Percentiles rank a stretch among this genome's conserved stretches.
These are phyloP conservation scores for Mugil cephalus DNA, from an alignment of 2,113 vertebrate species.

Conservation along the genomic window DNA sequence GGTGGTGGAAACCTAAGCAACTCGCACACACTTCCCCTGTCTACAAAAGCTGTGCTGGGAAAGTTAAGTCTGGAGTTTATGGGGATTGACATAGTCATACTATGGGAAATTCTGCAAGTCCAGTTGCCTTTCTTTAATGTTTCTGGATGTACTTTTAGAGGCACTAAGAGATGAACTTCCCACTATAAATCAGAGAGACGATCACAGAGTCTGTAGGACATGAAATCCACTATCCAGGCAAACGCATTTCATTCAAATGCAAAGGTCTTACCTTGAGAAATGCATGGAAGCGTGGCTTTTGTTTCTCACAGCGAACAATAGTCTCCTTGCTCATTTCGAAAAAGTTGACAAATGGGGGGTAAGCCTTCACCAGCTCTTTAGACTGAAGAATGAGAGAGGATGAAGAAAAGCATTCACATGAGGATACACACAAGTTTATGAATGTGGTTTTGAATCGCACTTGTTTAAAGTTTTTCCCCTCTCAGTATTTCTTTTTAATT, in stretches of 20 bases:
- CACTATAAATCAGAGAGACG: too few species aligned
- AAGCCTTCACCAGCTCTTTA: conserved; percentile 94
- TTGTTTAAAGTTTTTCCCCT: too few species aligned
- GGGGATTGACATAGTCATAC: too few species aligned
- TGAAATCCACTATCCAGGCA: too few species aligned
- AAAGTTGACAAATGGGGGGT: conserved; percentile 98
- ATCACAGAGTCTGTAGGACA: too few species aligned
- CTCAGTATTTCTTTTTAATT: too few species aligned
- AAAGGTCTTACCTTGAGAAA: conserved; percentile 91
- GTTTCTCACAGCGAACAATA: conserved; percentile 95
- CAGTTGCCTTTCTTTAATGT: too few species aligned
- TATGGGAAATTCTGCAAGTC: too few species aligned
- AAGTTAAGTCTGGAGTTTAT: too few species aligned
- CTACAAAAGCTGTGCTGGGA: too few species aligned
- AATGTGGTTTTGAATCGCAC: neutral
- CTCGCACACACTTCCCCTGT: neutral
- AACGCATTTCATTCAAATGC: neutral
- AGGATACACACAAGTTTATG: neutral
- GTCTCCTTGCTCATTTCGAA: conserved; percentile 99
- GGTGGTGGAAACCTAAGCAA: neutral
- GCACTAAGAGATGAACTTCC: too few species aligned
- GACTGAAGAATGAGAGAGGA: conserved; percentile 84
- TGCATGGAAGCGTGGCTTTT: conserved; percentile 97
- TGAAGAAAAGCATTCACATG: neutral
- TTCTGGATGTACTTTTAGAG: too few species aligned